Percentiles rank a stretch among this genome's conserved stretches.
phyloP scores from a whole-genome alignment of 1,140 invertebrate genomes.

The Matsumurasca onukii region DNA sequence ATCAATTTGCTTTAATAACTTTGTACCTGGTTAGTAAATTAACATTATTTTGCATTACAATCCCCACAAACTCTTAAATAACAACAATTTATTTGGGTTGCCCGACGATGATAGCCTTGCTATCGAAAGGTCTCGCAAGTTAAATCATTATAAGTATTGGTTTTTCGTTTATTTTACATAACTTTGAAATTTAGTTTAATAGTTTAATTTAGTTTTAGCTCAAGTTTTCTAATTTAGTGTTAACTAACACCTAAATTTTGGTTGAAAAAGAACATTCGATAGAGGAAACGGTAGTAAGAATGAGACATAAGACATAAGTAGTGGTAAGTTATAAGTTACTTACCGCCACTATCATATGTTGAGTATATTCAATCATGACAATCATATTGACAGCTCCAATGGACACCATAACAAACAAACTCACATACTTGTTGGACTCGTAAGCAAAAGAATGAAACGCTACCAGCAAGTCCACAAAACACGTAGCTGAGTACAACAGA shows the following conservation, averaged over 20 bases:
- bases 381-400: background rate
- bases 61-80: no score
- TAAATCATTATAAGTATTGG: no score
- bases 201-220: background rate
- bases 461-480: background rate
- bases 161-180: no score
- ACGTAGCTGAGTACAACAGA: background rate
- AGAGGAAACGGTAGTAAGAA: no score
- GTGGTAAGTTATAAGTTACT: background rate
- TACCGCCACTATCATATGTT: slow-evolving; percentile 1
- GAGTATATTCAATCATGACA: background rate
- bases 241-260: background rate
- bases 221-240: background rate
- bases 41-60: no score
- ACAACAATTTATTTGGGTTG: background rate
- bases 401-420: background rate
- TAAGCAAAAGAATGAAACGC: background rate
- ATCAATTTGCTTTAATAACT: no score
- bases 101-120: no score
- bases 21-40: no score
- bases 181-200: no score
- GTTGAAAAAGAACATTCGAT: background rate
- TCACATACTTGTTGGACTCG: background rate
- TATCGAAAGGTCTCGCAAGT: no score
- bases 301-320: no score